Evolutionary conservation across 2,888 invertebrate species (phyloP).

Genomic region (Nymphalis c-album): DNA sequence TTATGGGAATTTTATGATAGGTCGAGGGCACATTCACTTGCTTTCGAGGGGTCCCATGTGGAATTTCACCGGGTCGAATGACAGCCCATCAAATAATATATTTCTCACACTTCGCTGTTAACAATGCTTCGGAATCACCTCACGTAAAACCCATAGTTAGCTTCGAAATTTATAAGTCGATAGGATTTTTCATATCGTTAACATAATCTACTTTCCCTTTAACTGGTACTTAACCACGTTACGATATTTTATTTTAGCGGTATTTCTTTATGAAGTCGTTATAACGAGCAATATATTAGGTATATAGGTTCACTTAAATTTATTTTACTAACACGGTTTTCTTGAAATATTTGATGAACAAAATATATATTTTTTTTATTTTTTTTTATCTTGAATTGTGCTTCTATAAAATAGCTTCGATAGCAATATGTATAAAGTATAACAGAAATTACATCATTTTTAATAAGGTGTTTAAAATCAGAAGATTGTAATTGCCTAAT

Average conservation of each 20-base stretch:
- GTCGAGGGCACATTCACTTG: slow-evolving; percentile 11
- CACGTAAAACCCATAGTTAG: slow-evolving; percentile 1
- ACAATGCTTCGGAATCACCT: slow-evolving; percentile 2
- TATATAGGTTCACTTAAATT: too few relatives aligned
- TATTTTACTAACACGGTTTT: too few relatives aligned
- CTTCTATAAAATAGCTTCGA: too few relatives aligned
- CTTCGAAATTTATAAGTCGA: slow-evolving; percentile 2
- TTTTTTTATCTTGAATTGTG: too few relatives aligned
- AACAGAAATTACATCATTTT: too few relatives aligned
- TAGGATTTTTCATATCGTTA: slow-evolving; percentile 2
- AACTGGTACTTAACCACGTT: background rate
- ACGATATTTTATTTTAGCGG: background rate
- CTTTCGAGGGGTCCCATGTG: slow-evolving; percentile 13
- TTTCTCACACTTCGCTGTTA: background rate
- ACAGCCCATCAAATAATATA: slow-evolving; percentile 22
- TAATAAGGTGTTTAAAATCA: too few relatives aligned
- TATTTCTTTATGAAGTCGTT: background rate
- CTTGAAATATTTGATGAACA: too few relatives aligned
- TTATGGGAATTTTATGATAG: slow-evolving; percentile 27
- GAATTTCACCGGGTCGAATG: slow-evolving; percentile 18
- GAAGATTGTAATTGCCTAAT: too few relatives aligned
- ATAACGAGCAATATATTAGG: too few relatives aligned
- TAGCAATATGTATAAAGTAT: too few relatives aligned
- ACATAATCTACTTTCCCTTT: background rate
- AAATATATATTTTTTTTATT: too few relatives aligned